Percentiles rank a stretch among this genome's conserved stretches.
phyloP scores from a whole-genome alignment of 2,113 vertebrate species.

The Salvelinus alpinus region DNA sequence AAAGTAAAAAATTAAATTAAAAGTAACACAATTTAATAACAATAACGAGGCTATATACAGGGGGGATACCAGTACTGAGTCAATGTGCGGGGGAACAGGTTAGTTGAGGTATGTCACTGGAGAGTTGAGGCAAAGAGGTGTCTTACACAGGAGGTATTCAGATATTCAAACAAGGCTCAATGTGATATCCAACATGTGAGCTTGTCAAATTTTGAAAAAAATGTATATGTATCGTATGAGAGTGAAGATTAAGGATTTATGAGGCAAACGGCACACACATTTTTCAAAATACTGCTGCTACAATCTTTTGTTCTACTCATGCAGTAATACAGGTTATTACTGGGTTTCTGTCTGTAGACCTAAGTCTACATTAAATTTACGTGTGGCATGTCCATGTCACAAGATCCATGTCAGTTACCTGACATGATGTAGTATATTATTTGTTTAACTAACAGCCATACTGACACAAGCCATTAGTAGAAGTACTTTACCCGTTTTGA shows the following conservation, averaged over 20 bases:
- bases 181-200: neutral
- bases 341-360: too few relatives aligned
- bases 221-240: neutral
- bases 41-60: too few relatives aligned
- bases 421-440: neutral
- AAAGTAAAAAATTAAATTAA: too few relatives aligned
- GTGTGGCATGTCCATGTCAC: neutral
- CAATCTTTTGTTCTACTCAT: too few relatives aligned
- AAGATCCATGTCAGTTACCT: neutral
- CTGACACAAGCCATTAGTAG: neutral
- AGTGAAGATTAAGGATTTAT: too few relatives aligned
- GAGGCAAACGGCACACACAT: too few relatives aligned
- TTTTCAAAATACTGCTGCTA: too few relatives aligned
- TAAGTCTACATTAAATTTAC: neutral
- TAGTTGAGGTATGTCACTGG: neutral
- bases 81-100: too few relatives aligned
- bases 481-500: neutral
- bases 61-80: too few relatives aligned
- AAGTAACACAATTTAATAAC: too few relatives aligned
- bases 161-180: neutral
- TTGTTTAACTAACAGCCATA: neutral
- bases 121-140: neutral
- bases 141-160: neutral
- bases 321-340: too few relatives aligned
- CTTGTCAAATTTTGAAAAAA: too few relatives aligned